Percentiles rank a stretch among this genome's conserved stretches.
Conservation (phyloP, 2,888 invertebrate genomes). For the Drosophila falleni region DNA sequence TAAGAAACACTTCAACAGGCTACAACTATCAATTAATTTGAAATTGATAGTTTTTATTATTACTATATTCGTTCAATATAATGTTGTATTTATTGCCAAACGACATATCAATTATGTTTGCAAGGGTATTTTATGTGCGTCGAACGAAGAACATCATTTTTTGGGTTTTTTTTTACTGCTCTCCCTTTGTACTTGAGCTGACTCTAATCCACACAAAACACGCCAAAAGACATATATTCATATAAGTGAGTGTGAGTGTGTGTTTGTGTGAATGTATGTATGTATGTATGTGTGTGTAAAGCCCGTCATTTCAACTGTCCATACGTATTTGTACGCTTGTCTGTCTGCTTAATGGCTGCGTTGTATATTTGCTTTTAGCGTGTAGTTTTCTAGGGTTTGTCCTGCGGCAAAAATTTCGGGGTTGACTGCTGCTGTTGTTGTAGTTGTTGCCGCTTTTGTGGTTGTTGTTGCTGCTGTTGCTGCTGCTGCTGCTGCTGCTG, state of each 20-base stretch:
- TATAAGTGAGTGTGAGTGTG: slow-evolving; percentile 17
- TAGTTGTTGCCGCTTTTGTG: slow-evolving; percentile 16
- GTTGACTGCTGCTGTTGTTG: slow-evolving; percentile 42
- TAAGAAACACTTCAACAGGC: background rate
- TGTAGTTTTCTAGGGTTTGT: slow-evolving; percentile 69
- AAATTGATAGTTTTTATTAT: slow-evolving; percentile 18
- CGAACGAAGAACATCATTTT: slow-evolving; percentile 9
- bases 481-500: slow-evolving; percentile 22
- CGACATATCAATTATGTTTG: slow-evolving; percentile 12
- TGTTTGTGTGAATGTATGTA: slow-evolving; percentile 5
- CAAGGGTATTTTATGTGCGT: slow-evolving; percentile 26
- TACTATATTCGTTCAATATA: background rate
- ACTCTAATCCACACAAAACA: slow-evolving; percentile 67
- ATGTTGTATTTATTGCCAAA: background rate
- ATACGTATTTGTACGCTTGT: slow-evolving; percentile 76
- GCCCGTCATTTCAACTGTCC: slow-evolving; percentile 75
- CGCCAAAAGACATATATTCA: slow-evolving; percentile 49
- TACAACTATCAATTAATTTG: background rate
- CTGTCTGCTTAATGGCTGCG: slow-evolving; percentile 38
- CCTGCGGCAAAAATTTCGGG: slow-evolving; percentile 56
- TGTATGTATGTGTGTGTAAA: slow-evolving; percentile 29
- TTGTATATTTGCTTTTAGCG: slow-evolving; percentile 69
- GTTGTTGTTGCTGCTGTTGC: background rate
- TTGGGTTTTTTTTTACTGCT: slow-evolving; percentile 3
- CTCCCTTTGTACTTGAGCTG: slow-evolving; percentile 47